Evolutionary conservation across 2,113 vertebrate species (phyloP).

Genomic region (Noturus placidus): DNA sequence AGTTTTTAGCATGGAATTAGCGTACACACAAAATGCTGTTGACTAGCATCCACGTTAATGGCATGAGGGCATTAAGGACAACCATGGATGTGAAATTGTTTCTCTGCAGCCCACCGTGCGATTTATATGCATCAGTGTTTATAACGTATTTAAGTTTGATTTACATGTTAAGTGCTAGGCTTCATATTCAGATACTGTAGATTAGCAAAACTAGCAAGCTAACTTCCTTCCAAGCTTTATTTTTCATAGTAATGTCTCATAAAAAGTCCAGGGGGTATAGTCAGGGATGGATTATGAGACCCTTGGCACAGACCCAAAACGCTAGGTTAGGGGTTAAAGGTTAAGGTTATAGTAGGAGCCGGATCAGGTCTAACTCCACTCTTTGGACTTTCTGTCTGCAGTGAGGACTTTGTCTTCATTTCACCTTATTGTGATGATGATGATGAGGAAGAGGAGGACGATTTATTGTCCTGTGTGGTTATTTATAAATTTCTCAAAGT

Average conservation of each 20-base stretch:
- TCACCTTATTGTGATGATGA: background rate
- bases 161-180: background rate
- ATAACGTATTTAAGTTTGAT: background rate
- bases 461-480: background rate
- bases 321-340: background rate
- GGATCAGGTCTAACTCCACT: background rate
- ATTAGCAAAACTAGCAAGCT: background rate
- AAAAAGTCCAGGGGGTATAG: background rate
- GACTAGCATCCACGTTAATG: background rate
- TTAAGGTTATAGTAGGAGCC: background rate
- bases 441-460: background rate
- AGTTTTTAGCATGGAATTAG: background rate
- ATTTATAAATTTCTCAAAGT: slow-evolving; percentile 15
- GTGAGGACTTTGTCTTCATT: too few relatives aligned
- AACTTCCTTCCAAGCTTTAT: background rate
- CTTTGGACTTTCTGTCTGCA: background rate
- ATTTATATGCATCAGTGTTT: background rate
- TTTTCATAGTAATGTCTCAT: background rate
- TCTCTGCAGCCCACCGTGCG: background rate
- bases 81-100: background rate
- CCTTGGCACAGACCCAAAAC: background rate
- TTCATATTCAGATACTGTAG: background rate
- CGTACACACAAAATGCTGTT: background rate
- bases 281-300: background rate
- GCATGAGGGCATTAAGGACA: background rate